phyloP scores from a whole-genome alignment of 2,113 vertebrate genomes.

The Hydropotes inermis region DNA sequence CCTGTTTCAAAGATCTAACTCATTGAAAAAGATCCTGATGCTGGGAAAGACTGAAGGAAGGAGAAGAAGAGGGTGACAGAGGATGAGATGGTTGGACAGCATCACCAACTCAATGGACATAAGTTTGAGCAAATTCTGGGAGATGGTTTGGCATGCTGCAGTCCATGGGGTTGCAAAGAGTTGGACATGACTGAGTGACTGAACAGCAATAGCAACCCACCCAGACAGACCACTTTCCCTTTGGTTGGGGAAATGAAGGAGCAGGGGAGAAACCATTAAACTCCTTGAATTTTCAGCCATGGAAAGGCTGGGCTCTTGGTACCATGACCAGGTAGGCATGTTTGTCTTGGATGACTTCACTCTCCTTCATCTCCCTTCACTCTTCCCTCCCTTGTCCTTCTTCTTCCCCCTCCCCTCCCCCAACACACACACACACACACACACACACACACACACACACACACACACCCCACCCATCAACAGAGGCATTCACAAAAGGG shows the following conservation, averaged over 20 bases:
- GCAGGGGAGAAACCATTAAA: neutral
- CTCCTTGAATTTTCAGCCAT: neutral
- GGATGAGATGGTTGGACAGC: neutral
- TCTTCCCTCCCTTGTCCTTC: neutral
- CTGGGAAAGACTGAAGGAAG: neutral
- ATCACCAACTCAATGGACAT: neutral
- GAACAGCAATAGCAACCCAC: neutral
- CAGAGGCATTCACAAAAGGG: neutral
- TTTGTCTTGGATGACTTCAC: neutral
- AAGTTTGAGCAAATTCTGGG: neutral
- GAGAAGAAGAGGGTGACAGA: neutral
- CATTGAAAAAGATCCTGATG: neutral
- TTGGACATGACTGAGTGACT: neutral
- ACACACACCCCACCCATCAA: neutral
- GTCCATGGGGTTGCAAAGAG: neutral
- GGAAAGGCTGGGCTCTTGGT: neutral
- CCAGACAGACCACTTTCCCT: too few relatives aligned
- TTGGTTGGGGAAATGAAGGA: neutral
- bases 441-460: neutral
- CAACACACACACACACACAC: rapidly evolving
- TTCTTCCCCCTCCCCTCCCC: neutral
- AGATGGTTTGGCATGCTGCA: neutral
- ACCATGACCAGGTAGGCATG: neutral
- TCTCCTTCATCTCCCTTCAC: neutral
- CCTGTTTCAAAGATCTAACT: neutral